Conservation (phyloP, 2,113 vertebrate species). For the Clinocottus analis region DNA sequence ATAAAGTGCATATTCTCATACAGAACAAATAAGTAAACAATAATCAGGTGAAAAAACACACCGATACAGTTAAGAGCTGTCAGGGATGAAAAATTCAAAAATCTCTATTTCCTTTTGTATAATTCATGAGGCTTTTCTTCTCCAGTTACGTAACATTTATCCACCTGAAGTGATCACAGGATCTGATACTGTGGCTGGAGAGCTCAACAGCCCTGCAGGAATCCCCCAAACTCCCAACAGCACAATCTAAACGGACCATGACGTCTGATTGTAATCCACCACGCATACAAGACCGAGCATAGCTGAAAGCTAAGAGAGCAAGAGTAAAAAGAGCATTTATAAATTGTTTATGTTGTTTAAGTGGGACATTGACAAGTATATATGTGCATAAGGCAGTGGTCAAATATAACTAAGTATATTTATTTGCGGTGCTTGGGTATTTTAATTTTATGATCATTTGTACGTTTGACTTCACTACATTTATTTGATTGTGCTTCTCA, state of each 20-base stretch:
- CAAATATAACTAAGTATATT: background rate
- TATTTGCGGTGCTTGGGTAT: background rate
- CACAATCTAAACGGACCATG: background rate
- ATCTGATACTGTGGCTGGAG: conserved; percentile 23
- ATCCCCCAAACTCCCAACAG: conserved; percentile 51
- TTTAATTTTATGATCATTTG: background rate
- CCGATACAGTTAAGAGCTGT: no score
- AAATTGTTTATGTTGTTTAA: background rate
- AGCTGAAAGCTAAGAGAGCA: background rate
- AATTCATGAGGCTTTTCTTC: background rate
- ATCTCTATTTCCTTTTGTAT: background rate
- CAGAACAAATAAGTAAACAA: background rate
- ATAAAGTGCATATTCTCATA: background rate
- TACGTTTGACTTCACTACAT: background rate
- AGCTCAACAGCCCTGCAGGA: conserved; percentile 24
- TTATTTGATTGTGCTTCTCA: background rate
- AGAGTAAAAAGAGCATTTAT: background rate
- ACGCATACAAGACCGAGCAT: background rate
- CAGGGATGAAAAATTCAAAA: no score
- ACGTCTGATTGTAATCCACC: background rate
- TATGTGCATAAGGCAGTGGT: background rate
- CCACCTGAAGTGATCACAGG: background rate
- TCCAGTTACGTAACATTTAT: background rate
- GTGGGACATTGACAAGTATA: background rate
- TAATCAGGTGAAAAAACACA: background rate